Base-by-base conservation (phyloP, 2,113 vertebrate genomes). In the Protobothrops flavoviridis region DNA sequence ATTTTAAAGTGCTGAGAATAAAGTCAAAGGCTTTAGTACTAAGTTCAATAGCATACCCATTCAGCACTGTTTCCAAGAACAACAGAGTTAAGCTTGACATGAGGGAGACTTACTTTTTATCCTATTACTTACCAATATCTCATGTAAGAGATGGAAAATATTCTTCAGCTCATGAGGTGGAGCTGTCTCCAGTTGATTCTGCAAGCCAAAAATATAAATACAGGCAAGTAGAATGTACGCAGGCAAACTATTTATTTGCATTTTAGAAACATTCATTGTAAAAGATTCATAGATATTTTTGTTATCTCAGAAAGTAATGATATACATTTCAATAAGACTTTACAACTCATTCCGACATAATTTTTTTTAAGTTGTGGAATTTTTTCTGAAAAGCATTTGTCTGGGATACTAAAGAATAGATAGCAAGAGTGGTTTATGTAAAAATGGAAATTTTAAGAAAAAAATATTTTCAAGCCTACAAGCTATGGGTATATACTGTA, bases 131-230 rank as follows among this genome's bases (percentile, higher is more conserved):
- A 99, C 99, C 96, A 99, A 94, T 57, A 99, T 98, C 96, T 99
- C 99, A 95, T 99, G 98, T 89, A 99, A 98, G 95, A 99, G 98
- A 89, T 99, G 99, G 97, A 99, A 99, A 64, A 98, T 98, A 87
- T 99, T 99, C 97, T 99, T 99, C 91, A 99, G 97, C 94, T 99
- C 99, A 93, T 99, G 99, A 93, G 99, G 99, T 0, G 99, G 99
- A 93, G 99, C 99, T 0, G 98, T 98, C 97, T 99, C 99, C 96
- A 99, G 97, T 92, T 99, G 99, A 91, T 98, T 99, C 99, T 99
- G 95, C 1, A 43, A 0, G 39, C 4, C 85, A 95, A 48, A 95
- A 94, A 94, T 17, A 69, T 95, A 87, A 50, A 50, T 74, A 43
- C 85, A 48, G 87, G 33, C 0, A 92, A 48, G 3, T 53, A 23